A percentile compares a stretch with the other conserved stretches of the same genome.
These are phyloP conservation scores for Danaus chrysippus DNA, from an alignment of 2,888 invertebrate genomes.

Conservation along the genomic window DNA sequence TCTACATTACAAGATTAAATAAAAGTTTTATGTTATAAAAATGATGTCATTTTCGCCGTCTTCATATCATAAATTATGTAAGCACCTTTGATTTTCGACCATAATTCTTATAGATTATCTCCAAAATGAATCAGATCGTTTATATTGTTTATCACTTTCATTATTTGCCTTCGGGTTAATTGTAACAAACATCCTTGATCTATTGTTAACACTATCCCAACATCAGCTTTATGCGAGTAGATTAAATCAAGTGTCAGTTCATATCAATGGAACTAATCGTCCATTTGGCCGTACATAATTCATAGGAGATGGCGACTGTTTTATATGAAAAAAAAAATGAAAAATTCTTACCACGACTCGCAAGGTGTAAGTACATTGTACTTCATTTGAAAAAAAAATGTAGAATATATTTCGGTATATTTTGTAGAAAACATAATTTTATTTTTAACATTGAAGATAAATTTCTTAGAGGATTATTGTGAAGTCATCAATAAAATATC, in stretches of 20 bases:
- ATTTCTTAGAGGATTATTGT: too few relatives aligned
- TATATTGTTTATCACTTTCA: constrained; percentile 7
- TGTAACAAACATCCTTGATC: constrained; percentile 49
- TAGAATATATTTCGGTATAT: too few relatives aligned
- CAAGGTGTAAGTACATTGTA: too few relatives aligned
- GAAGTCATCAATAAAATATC: too few relatives aligned
- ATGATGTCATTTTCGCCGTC: not conserved
- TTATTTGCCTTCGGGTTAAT: constrained; percentile 15
- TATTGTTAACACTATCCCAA: constrained; percentile 56
- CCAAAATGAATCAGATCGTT: constrained; percentile 8
- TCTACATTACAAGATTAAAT: not conserved
- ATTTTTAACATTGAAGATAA: too few relatives aligned
- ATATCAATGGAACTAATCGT: constrained; percentile 57
- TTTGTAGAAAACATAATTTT: too few relatives aligned
- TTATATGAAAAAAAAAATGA: constrained; percentile 7
- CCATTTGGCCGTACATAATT: constrained; percentile 27
- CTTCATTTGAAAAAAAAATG: too few relatives aligned
- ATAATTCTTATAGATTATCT: not conserved
- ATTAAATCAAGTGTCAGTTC: constrained; percentile 59
- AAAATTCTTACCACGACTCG: constrained; percentile 3
- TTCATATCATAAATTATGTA: not conserved
- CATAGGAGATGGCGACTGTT: constrained; percentile 29
- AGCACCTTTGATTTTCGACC: not conserved
- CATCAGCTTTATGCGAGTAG: constrained; percentile 51
- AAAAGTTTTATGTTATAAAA: not conserved